These are phyloP conservation scores for Myiozetetes cayanensis DNA, from an alignment of 2,113 vertebrate species.

Conservation along the genomic window DNA sequence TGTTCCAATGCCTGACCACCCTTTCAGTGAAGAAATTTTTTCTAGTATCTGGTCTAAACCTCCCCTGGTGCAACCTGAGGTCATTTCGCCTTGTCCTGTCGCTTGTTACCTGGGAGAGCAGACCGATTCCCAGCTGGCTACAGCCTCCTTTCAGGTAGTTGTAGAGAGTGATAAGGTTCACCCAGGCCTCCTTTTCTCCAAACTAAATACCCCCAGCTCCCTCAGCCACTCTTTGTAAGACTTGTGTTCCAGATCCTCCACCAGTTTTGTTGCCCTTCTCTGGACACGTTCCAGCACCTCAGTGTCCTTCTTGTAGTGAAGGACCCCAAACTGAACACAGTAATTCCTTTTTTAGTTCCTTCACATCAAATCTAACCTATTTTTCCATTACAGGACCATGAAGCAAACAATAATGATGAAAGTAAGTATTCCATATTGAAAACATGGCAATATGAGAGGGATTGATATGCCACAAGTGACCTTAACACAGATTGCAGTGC, in stretches of 20 bases:
- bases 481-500: background rate
- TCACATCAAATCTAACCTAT: background rate
- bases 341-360: background rate
- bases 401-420: slow-evolving; percentile 68
- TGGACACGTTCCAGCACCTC: background rate
- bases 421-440: slow-evolving; percentile 68
- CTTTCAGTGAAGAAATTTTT: background rate
- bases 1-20: background rate
- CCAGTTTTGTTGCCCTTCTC: background rate
- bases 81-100: background rate
- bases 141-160: background rate
- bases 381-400: slow-evolving; percentile 67
- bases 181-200: background rate
- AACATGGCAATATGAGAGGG: background rate
- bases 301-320: background rate
- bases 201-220: background rate
- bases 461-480: background rate
- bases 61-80: background rate
- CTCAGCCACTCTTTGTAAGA: background rate
- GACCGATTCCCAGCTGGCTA: rapidly evolving
- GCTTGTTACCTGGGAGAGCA: background rate
- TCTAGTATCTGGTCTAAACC: background rate
- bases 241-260: background rate
- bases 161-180: background rate
- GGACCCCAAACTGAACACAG: background rate